phyloP scores from a whole-genome alignment of 2,113 vertebrate genomes.

The Micronycteris hirsuta region DNA sequence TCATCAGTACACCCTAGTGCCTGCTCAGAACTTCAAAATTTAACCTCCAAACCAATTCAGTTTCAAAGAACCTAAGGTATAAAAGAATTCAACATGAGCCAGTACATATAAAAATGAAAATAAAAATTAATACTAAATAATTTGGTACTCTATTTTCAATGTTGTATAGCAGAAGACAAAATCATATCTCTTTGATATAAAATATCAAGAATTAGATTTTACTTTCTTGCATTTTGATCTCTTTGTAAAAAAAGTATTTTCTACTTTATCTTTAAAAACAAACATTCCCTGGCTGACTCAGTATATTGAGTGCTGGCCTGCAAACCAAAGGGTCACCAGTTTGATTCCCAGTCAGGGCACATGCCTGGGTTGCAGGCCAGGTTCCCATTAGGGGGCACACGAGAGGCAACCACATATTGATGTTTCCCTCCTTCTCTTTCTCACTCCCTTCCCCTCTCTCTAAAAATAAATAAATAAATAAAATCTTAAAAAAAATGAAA shows the following conservation, averaged over 20 bases:
- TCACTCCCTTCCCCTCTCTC: no score
- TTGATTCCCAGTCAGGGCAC: no score
- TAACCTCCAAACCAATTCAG: neutral
- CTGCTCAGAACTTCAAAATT: neutral
- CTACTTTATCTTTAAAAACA: neutral
- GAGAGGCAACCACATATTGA: no score
- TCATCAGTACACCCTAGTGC: neutral
- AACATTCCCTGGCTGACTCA: neutral
- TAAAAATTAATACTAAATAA: neutral
- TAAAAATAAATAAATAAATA: neutral
- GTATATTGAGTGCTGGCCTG: no score
- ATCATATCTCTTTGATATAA: neutral
- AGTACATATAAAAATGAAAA: neutral
- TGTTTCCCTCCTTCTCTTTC: no score
- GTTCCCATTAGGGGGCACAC: no score
- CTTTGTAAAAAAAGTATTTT: neutral
- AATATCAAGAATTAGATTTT: conserved; percentile 9
- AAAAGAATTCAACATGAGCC: neutral
- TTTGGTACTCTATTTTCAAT: neutral
- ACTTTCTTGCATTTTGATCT: neutral
- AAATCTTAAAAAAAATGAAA: neutral
- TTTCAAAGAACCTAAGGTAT: neutral
- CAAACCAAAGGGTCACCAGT: no score
- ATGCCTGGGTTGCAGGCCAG: no score
- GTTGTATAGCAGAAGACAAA: neutral